Base-by-base conservation (phyloP, 1,140 invertebrate species). In the Euwallacea fornicatus region DNA sequence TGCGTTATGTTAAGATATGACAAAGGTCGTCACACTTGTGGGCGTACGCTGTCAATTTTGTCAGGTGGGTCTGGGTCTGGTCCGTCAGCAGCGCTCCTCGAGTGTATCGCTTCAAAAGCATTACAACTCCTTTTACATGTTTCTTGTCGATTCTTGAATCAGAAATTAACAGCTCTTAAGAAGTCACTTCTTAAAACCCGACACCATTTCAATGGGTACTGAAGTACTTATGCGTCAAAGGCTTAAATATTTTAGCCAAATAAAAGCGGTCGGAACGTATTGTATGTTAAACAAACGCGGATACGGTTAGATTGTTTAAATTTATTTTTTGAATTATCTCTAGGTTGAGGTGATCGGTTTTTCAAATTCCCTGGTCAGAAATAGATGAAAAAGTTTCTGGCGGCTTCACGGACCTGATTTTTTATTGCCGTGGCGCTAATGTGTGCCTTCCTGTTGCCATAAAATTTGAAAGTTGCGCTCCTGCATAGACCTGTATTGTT, bases 151-250 rank as follows among this genome's bases (percentile, higher is more conserved):
- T n/a, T 54, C 60, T 65, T 56, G 61, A 62, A 65, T 65, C 9
- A 43, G 54, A 71, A 71, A 71, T 71, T 64, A 71, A 71, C 69
- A 71, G 69, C 61, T 71, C 69, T 71, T 41, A 65, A 71, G 69
- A 55, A 65, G 60, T 55, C 47, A 65, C 69, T 64, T 71, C 62
- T 63, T 58, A 71, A 56, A 63, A 42, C 54, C 69, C 61, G 69
- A 58, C 61, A 46, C 53, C 10, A 44, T 69, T 44, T 69, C 58
- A 61, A 68, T 68, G 50, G 47, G 63, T 16, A 65, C 56, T 68
- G 56, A 71, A 71, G 60, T 65, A 65, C 60, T 46, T 43, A 55
- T 16, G 44, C 33, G 9, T 16, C 41, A 44, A 47, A 50, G 56
- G 58, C 43, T 55, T 53, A 69, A 69, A 69, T 63, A 42, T 55